Percentiles rank a stretch among this genome's conserved stretches.
phyloP scores from a whole-genome alignment of 2,113 vertebrate species.

The Phalacrocorax carbo region DNA sequence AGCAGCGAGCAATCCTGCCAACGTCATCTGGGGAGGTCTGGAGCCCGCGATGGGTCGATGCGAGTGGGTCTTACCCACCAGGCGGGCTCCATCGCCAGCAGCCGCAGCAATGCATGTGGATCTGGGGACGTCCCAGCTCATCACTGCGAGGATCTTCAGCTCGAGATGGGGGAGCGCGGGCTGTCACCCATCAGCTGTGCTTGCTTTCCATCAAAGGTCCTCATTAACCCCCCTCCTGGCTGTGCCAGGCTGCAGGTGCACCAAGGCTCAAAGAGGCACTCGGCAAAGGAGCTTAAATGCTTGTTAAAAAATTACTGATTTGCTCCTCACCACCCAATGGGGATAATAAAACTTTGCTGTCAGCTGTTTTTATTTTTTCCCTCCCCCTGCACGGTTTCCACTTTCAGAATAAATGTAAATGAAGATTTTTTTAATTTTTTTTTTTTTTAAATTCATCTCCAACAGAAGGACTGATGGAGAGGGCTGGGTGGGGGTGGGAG shows the following conservation, averaged over 20 bases:
- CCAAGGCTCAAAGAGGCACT: conserved; percentile 27
- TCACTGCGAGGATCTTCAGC: neutral
- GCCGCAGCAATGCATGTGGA: rapidly evolving
- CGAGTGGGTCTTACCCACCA: neutral
- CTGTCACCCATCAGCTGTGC: neutral
- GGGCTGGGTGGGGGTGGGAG: conserved; percentile 7
- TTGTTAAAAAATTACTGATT: conserved; percentile 61
- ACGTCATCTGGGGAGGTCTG: neutral
- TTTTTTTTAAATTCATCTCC: neutral
- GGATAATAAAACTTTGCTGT: conserved; percentile 74
- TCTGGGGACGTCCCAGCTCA: neutral
- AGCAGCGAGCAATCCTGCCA: rapidly evolving
- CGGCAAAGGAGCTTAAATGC: conserved; percentile 15
- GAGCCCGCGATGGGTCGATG: rapidly evolving
- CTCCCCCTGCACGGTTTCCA: neutral
- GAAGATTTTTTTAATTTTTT: neutral
- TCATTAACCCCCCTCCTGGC: neutral
- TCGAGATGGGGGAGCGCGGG: rapidly evolving
- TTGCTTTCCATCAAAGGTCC: neutral
- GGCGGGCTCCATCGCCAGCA: neutral
- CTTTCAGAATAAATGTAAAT: conserved; percentile 25
- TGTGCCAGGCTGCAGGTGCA: conserved; percentile 65
- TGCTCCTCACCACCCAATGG: conserved; percentile 59
- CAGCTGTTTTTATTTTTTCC: conserved; percentile 68
- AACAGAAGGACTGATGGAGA: conserved; percentile 19